Conservation (phyloP, 37 sponge, comb jelly and placozoan genomes). For the Spongilla lacustris region DNA sequence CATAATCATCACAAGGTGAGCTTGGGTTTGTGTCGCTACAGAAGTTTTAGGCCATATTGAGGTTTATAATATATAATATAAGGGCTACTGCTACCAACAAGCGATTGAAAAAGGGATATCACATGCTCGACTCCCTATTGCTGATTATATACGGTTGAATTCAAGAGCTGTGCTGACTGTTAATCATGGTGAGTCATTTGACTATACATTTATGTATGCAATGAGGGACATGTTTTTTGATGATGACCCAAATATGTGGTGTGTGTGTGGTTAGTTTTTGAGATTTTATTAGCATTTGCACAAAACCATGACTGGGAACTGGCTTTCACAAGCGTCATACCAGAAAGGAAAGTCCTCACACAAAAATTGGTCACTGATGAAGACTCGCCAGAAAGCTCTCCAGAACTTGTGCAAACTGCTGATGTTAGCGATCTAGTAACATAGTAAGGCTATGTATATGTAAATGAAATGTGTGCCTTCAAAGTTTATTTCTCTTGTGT, state of each 20-base stretch:
- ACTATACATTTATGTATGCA: no score
- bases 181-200: conserved; percentile 85
- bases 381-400: not conserved
- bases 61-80: not conserved
- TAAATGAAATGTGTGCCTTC: no score
- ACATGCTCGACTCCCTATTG: conserved; percentile 84
- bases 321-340: conserved; percentile 66
- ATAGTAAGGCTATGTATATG: not conserved
- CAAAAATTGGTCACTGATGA: not conserved
- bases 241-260: no score
- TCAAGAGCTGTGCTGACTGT: conserved; percentile 78
- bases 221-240: not conserved
- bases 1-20: conserved; percentile 96
- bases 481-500: no score
- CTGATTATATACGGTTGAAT: conserved; percentile 59
- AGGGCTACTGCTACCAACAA: conserved; percentile 75
- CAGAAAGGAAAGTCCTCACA: conserved; percentile 55
- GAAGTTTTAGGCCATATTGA: not conserved
- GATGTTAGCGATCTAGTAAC: not conserved
- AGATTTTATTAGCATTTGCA: conserved; percentile 67
- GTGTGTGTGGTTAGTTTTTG: conserved; percentile 69
- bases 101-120: conserved; percentile 65
- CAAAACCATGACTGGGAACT: conserved; percentile 63
- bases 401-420: not conserved
- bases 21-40: not conserved